Base-by-base conservation (phyloP, 2,113 vertebrate species). In the Psilopogon haemacephalus region DNA sequence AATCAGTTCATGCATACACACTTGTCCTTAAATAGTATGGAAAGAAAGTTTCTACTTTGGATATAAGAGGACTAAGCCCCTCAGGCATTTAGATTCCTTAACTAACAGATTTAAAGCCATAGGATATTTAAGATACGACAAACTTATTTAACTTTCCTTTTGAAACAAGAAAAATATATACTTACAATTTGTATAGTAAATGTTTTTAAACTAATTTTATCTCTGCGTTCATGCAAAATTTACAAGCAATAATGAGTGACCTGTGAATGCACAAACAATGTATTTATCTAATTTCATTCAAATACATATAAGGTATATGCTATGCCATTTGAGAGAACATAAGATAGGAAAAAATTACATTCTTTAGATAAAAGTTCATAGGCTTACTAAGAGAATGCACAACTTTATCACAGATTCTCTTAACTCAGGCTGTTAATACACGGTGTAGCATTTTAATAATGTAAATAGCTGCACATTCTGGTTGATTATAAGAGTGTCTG, bases 261-360 rank as follows among this genome's bases (percentile, higher is more conserved):
- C 18, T 77, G 12, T 58, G 37, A 88, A 67, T 94, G 23, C 33
- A 69, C 28, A 46, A 54, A 28, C 68, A 77, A 95, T 44, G 30
- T 94, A 90, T 74, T 86, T 64, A 7, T 87, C 86, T 90, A 76
- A 75, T 95, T 94, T 56, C 77, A 19, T 93, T 96, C 24, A 84
- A 86, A 94, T 69, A 88, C 26, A 92, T 93, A 92, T 55, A 59
- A 65, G 4, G 7, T 5, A 1, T 75, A 35, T 74, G 19, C 5
- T 59, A 21, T 54, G 8, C 5, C 75, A 2, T 67, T 72, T 86
- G 37, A 37, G 75, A 91, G 86, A 40, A 90, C 7, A 4, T 55
- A 88, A 92, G 33, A 82, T 11, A 89, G 12, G n/a, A 84, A 89
- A 14, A 94, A 90, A 91, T 76, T 73, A 76, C 86, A 32, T 63